phyloP scores from a whole-genome alignment of 2,113 vertebrate genomes.

The Campylomormyrus tamandua region DNA sequence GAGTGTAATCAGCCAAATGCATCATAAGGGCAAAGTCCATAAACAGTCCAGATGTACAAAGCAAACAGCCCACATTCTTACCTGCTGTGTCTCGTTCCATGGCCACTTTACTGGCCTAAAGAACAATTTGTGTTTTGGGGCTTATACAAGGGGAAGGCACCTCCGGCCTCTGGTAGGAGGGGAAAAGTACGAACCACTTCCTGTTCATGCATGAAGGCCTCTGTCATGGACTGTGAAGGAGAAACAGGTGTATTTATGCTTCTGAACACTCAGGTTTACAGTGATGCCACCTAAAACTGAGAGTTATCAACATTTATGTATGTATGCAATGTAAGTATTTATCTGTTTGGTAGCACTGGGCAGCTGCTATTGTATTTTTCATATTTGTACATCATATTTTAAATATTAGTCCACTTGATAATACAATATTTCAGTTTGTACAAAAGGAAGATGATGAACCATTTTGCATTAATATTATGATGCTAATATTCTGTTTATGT shows the following conservation, averaged over 20 bases:
- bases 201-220: conserved; percentile 22
- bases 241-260: conserved; percentile 19
- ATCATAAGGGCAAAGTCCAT: background rate
- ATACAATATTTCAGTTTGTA: background rate
- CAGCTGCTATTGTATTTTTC: background rate
- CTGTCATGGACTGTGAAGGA: conserved; percentile 8
- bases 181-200: conserved; percentile 19
- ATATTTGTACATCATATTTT: background rate
- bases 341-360: background rate
- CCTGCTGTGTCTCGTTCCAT: background rate
- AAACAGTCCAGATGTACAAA: background rate
- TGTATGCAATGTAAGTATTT: background rate
- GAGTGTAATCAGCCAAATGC: background rate
- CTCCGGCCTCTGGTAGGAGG: conserved; percentile 8
- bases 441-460: background rate
- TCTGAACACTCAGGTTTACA: background rate
- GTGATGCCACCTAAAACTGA: background rate
- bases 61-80: background rate
- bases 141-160: background rate
- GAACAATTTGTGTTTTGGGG: background rate
- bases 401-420: background rate
- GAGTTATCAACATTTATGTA: background rate
- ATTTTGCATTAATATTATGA: background rate
- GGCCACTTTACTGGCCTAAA: background rate
- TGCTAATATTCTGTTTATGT: background rate